Conservation (phyloP, 2,113 vertebrate species). For the Callospermophilus lateralis region DNA sequence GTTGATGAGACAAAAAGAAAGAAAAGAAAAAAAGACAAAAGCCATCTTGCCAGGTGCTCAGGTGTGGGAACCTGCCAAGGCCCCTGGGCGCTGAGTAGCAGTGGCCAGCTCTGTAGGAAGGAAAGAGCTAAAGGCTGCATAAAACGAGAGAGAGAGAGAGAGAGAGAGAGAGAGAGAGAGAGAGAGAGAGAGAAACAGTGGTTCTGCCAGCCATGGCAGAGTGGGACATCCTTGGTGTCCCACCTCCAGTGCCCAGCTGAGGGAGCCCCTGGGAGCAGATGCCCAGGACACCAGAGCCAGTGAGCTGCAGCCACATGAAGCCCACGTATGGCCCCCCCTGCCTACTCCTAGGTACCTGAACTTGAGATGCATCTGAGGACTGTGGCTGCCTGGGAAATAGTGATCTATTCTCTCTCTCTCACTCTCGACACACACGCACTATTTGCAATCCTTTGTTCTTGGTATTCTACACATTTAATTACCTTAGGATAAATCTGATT, state of each 20-base stretch:
- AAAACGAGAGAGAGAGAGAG: too few species aligned
- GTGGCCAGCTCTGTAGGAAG: rapidly evolving
- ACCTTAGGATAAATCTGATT: constrained; percentile 80
- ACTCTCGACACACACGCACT: constrained; percentile 4
- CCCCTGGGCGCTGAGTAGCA: not conserved
- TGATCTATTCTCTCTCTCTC: constrained; percentile 59
- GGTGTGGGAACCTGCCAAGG: not conserved
- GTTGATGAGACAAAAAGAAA: not conserved
- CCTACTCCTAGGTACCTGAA: not conserved
- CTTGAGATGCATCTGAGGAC: constrained; percentile 57
- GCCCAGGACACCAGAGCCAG: not conserved
- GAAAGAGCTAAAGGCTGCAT: not conserved
- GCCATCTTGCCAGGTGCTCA: rapidly evolving
- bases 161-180: too few species aligned
- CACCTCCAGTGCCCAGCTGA: not conserved
- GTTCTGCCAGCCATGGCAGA: rapidly evolving
- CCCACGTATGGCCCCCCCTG: not conserved
- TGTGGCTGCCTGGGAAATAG: constrained; percentile 69
- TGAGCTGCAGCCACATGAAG: not conserved
- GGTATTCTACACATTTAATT: constrained; percentile 81
- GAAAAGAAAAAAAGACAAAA: not conserved
- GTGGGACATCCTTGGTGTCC: not conserved
- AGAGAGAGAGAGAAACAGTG: too few species aligned
- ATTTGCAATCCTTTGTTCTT: constrained; percentile 77
- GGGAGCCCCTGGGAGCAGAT: not conserved